Evolutionary conservation across 2,797 vertebrate genomes (phyloP).

Genomic region (Pangasius djambal): DNA sequence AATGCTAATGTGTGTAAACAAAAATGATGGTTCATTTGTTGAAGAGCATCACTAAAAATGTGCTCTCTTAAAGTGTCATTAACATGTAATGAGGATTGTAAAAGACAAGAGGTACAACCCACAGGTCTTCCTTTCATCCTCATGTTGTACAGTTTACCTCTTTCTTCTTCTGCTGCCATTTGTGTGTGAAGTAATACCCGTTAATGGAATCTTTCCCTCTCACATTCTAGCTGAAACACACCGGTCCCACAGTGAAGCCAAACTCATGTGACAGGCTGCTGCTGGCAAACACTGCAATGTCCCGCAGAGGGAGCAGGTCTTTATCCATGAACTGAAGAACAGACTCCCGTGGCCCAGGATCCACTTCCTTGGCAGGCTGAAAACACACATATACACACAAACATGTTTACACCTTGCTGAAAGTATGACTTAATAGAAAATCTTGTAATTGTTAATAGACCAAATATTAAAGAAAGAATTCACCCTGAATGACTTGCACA

Average conservation of each 20-base stretch:
- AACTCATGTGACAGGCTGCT: conserved; percentile 74
- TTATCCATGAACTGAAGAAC: conserved; percentile 85
- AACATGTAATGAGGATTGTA: conserved; percentile 54
- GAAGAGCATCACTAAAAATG: conserved; percentile 42
- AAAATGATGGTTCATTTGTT: conserved; percentile 48
- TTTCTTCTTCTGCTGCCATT: conserved; percentile 37
- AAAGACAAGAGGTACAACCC: conserved; percentile 37
- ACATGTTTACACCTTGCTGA: not conserved
- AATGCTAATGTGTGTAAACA: conserved; percentile 78
- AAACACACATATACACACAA: not conserved
- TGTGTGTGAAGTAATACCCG: conserved; percentile 9
- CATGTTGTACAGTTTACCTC: conserved; percentile 44
- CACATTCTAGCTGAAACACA: conserved; percentile 84
- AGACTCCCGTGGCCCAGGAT: conserved; percentile 72
- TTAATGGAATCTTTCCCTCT: not conserved
- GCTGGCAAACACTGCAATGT: conserved; percentile 78
- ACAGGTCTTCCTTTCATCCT: conserved; percentile 51
- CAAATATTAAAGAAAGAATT: not conserved
- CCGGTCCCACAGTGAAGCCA: conserved; percentile 82
- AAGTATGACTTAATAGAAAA: not conserved
- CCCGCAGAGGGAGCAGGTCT: conserved; percentile 84
- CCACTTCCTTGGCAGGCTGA: conserved; percentile 71
- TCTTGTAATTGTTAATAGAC: not conserved
- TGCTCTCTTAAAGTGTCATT: conserved; percentile 52
- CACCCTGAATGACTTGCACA: not conserved